A percentile compares a stretch with the other conserved stretches of the same genome.
Conservation (phyloP, 53 echinoderm and acorn worm species). For the Stichopus horrens region DNA sequence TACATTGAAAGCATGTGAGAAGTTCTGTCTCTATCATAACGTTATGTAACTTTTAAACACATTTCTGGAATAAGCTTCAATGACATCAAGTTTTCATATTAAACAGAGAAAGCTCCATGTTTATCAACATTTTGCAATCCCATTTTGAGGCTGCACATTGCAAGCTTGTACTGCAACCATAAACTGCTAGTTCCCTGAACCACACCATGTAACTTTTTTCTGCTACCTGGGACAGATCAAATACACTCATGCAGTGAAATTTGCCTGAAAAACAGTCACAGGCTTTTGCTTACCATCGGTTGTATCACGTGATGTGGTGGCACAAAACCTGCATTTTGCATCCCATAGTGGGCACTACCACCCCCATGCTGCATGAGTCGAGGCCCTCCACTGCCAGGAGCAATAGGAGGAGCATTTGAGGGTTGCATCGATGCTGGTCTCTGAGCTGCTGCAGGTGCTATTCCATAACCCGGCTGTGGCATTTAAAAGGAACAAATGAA, state of each 20-base stretch:
- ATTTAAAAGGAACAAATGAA: no score
- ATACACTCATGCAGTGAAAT: neutral
- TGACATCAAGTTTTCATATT: no score
- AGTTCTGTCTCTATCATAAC: no score
- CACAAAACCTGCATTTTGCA: slow-evolving; percentile 1
- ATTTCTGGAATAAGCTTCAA: no score
- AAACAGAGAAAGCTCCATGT: no score
- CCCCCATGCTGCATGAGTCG: neutral
- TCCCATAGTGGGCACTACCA: neutral
- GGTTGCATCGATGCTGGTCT: neutral
- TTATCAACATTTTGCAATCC: no score
- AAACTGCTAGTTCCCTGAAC: neutral
- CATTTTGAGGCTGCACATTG: no score
- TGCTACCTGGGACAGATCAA: neutral
- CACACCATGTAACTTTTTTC: neutral
- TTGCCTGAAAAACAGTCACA: neutral
- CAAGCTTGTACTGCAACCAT: no score
- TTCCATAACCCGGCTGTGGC: neutral
- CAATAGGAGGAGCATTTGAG: neutral
- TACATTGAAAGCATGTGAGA: no score
- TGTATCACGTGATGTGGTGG: neutral
- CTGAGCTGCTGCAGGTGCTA: neutral
- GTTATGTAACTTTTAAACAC: no score
- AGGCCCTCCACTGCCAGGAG: slow-evolving; percentile 7
- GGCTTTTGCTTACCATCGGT: neutral